Evolutionary conservation across 2,888 invertebrate genomes (phyloP), one percentile per base, ranked within the genome.

Genomic region (Cinara cedri): DNA sequence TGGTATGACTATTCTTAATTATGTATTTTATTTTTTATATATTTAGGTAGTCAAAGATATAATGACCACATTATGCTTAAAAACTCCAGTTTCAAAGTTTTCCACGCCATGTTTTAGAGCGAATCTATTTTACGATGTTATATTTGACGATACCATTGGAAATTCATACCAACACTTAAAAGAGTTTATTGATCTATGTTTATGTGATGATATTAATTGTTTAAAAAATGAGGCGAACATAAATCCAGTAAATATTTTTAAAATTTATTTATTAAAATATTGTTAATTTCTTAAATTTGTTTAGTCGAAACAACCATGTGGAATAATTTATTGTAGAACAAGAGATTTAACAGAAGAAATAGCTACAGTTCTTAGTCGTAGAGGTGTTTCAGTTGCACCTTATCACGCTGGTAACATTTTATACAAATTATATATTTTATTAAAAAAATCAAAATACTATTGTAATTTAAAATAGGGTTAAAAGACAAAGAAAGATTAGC

Each of bases 261-360:
- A n/a, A 66, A 66, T 49, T 9, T 66, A 16, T 49, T 1, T 70
- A 80, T 42, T 55, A 13, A 62, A 70, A 60, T 70, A 14, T 63
- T 24, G 51, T 19, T 62, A 1, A 65, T 19, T 11, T 49, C 13
- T 44, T 54, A 19, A 44, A 46, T 76, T 42, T 76, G 82, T 84
- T 80, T 78, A 88, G 87, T 85, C 84, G 65, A 85, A 86, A 81
- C 86, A 85, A 84, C 89, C 89, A 21, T 94, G 94, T 86, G 97
- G 95, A 6, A 98, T 98, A 83, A 91, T 98, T 81, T 98, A 98
- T 86, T 98, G 98, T 85, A 90, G 98, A 82, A 97, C 97, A 0
- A 88, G 98, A 82, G 96, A 97, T 83, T 91, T 93, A 82, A 97
- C 97, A 70, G 94, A 94, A 85, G 90, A 92, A 81, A 88, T 99